Base-by-base conservation (phyloP, 1,140 invertebrate species). In the Bathynomus jamesi region DNA sequence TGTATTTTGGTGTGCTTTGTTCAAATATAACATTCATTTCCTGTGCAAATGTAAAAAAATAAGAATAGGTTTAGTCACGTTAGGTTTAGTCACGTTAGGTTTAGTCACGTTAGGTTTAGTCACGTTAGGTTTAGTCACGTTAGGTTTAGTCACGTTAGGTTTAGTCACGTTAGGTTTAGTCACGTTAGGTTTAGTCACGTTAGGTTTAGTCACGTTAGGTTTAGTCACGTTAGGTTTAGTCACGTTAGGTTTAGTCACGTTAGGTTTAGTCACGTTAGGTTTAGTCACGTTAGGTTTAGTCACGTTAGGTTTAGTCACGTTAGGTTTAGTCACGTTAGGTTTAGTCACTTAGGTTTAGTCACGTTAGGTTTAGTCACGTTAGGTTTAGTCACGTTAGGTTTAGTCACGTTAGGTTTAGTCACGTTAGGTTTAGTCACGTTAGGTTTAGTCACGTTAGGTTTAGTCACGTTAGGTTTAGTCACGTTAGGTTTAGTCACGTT, bases 51-150 rank as follows among this genome's bases (percentile, higher is more conserved):
- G n/a, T n/a, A n/a, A n/a, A n/a, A 53, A 67, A 13, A 13, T 27
- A 65, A 53, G 11, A 21, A 13, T 53, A 82, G 83, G 46, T 82
- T 53, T 11, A 21, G 46, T 21, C 11, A 11, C 11, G 46, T 53
- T 53, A 53, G 21, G 46, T 53, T 53, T 13, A 21, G 46, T 53
- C 2, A 27, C 2, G 46, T 53, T 53, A 53, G 21, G 46, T 53
- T 53, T 13, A 21, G 46, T 53, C 21, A 53, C 11, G 46, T 53
- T 53, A 53, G 21, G 46, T 53, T 53, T 13, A 21, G 46, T 53
- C 21, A 53, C 11, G 46, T 53, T 53, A 53, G 21, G 46, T 53
- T 53, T 13, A 21, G 46, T 53, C 21, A 53, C 11, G 46, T 53
- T 53, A 53, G 21, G 46, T 53, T 53, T 13, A 21, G 46, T 53